A percentile compares a stretch with the other conserved stretches of the same genome.
Evolutionary conservation across 1,140 invertebrate genomes (phyloP).

Genomic region (Brachionus koreanus): DNA sequence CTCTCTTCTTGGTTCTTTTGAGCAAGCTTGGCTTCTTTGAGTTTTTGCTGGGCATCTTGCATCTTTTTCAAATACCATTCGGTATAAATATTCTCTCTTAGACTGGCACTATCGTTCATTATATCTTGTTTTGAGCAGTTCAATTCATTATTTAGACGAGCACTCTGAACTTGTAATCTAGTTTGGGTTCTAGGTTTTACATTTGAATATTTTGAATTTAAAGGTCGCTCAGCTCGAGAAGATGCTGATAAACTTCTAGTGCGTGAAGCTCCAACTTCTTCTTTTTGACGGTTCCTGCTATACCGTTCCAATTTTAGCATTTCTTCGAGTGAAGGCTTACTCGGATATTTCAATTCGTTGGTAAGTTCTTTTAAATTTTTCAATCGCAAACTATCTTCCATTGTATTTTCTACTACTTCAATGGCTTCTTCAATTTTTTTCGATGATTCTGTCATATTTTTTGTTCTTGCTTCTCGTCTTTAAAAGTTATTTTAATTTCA

Average conservation of each 20-base stretch:
- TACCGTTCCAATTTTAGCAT: conserved; percentile 3
- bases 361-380: conserved; percentile 33
- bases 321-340: conserved; percentile 10
- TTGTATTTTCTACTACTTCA: conserved; percentile 20
- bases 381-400: conserved; percentile 35
- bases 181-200: conserved; percentile 42
- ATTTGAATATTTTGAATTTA: background rate
- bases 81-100: conserved; percentile 1
- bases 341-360: conserved; percentile 19
- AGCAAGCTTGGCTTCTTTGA: conserved; percentile 3
- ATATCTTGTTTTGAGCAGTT: conserved; percentile 8
- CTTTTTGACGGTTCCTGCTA: background rate
- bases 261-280: background rate
- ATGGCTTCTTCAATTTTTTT: conserved; percentile 39
- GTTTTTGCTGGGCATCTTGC: background rate
- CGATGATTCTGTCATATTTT: conserved; percentile 32
- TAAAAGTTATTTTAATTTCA: background rate
- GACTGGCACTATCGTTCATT: conserved; percentile 29
- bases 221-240: background rate
- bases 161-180: conserved; percentile 7
- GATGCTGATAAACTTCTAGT: conserved; percentile 6
- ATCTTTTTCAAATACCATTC: conserved; percentile 42
- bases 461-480: conserved; percentile 29
- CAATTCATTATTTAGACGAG: background rate
- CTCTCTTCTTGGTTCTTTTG: conserved; percentile 37